These are phyloP conservation scores for Cryptocephalus primarius DNA, from an alignment of 2,888 invertebrate genomes.

Conservation along the genomic window DNA sequence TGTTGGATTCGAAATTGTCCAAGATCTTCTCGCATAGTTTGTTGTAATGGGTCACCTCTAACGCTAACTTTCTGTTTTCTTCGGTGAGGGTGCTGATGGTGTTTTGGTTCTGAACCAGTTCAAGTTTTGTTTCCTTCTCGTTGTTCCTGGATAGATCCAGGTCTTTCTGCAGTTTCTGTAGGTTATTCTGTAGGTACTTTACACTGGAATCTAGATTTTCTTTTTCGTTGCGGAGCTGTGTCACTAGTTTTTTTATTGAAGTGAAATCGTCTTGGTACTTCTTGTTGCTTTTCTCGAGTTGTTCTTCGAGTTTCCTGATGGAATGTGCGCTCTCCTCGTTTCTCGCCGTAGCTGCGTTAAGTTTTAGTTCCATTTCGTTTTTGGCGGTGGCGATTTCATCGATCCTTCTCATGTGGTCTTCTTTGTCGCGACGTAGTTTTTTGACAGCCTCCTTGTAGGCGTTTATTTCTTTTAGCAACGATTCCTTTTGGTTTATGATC, in stretches of 20 bases:
- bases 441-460: constrained; percentile 19
- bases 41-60: constrained; percentile 17
- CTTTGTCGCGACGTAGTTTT: not conserved
- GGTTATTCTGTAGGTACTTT: constrained; percentile 27
- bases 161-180: constrained; percentile 24
- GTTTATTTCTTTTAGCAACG: constrained; percentile 17
- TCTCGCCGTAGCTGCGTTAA: constrained; percentile 9
- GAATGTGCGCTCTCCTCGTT: constrained; percentile 8
- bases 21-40: constrained; percentile 19
- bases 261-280: constrained; percentile 16
- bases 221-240: constrained; percentile 22
- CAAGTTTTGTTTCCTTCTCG: constrained; percentile 14
- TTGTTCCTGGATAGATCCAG: constrained; percentile 21
- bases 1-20: constrained; percentile 15
- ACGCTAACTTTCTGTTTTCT: constrained; percentile 15
- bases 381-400: constrained; percentile 1
- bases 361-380: constrained; percentile 5
- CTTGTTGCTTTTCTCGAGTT: constrained; percentile 8
- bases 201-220: constrained; percentile 18
- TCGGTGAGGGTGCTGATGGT: not conserved
- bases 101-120: not conserved
- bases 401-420: constrained; percentile 7
- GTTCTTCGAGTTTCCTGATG: constrained; percentile 11
- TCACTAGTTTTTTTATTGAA: constrained; percentile 17
- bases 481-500: constrained; percentile 21